phyloP scores from a whole-genome alignment of 2,888 invertebrate genomes.

The Stenichneumon culpator region DNA sequence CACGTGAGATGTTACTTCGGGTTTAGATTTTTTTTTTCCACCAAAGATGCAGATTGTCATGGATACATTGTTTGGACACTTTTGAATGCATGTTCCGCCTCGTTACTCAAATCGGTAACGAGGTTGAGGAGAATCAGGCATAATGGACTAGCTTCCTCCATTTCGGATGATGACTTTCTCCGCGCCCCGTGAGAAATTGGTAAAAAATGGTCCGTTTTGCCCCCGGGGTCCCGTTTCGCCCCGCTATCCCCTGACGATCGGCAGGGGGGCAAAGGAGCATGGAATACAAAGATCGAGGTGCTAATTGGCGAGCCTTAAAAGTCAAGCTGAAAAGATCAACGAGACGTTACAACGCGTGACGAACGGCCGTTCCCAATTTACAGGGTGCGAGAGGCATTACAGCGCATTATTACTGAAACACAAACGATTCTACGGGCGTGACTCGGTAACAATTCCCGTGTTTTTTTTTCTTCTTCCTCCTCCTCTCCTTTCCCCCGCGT shows the following conservation, averaged over 20 bases:
- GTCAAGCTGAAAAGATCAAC: constrained; percentile 56
- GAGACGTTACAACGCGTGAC: constrained; percentile 51
- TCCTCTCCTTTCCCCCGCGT: constrained; percentile 6
- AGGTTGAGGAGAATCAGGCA: no score
- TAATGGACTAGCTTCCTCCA: no score
- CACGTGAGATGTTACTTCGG: neutral
- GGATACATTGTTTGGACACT: neutral
- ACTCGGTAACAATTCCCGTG: constrained; percentile 64
- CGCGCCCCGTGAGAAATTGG: neutral
- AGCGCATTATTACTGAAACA: constrained; percentile 62
- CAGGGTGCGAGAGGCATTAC: constrained; percentile 69
- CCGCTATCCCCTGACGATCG: neutral
- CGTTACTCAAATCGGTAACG: neutral
- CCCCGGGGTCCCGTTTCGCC: no score
- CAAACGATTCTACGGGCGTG: constrained; percentile 72
- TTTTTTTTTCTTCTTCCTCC: constrained; percentile 28
- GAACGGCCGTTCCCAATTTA: constrained; percentile 64
- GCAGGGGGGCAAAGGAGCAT: neutral
- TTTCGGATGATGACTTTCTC: no score
- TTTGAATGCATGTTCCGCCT: neutral
- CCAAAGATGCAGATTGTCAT: no score
- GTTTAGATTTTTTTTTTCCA: neutral
- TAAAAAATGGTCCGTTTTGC: neutral
- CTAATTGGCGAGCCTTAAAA: constrained; percentile 45
- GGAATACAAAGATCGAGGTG: constrained; percentile 25